phyloP scores from a whole-genome alignment of 2,888 invertebrate genomes.

The Colostygia pectinataria region DNA sequence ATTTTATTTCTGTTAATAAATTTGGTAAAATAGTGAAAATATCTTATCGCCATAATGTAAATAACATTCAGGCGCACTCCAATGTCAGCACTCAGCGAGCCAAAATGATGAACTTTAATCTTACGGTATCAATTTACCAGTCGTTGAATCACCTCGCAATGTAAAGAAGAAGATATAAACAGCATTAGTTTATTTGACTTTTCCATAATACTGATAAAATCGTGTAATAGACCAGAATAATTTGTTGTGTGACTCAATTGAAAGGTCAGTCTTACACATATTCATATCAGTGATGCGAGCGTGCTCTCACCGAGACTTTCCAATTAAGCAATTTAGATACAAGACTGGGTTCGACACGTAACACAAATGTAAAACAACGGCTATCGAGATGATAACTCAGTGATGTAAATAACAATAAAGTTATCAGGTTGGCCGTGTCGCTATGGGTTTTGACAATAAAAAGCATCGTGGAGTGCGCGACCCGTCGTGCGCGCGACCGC shows the following conservation, averaged over 20 bases:
- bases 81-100: constrained; percentile 47
- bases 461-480: constrained; percentile 62
- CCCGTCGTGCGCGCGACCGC: constrained; percentile 57
- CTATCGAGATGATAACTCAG: constrained; percentile 77
- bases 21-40: constrained; percentile 2
- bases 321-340: constrained; percentile 83
- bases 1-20: no score
- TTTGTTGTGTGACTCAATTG: constrained; percentile 58
- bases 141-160: constrained; percentile 51
- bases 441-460: constrained; percentile 81
- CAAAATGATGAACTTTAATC: constrained; percentile 47
- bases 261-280: constrained; percentile 63
- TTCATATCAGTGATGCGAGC: constrained; percentile 62
- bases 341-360: constrained; percentile 65
- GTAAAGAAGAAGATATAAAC: constrained; percentile 55
- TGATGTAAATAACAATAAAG: constrained; percentile 82
- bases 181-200: constrained; percentile 56
- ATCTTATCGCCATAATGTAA: constrained; percentile 28
- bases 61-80: constrained; percentile 38
- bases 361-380: constrained; percentile 78
- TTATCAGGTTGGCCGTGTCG: constrained; percentile 71
- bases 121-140: constrained; percentile 50
- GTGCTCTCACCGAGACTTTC: constrained; percentile 69
- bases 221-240: constrained; percentile 55
- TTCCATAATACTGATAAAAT: constrained; percentile 59